Conservation (phyloP, 2,888 invertebrate genomes). For the Parnassius mnemosyne region DNA sequence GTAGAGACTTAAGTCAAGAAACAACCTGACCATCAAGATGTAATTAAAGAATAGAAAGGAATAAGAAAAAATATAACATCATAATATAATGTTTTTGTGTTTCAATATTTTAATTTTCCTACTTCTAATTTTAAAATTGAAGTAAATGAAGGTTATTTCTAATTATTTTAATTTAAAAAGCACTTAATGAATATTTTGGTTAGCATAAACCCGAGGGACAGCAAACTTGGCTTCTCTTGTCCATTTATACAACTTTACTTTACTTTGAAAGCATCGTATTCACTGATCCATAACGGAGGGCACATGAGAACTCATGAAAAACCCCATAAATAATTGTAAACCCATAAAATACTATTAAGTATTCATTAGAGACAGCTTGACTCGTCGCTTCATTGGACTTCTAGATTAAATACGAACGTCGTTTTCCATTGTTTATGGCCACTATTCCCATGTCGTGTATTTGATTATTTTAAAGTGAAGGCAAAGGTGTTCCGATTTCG, state of each 20-base stretch:
- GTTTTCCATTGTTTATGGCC: slow-evolving; percentile 25
- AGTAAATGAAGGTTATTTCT: no score
- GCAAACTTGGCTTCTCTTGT: slow-evolving; percentile 9
- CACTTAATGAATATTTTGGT: neutral
- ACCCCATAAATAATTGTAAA: slow-evolving; percentile 42
- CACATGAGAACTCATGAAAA: slow-evolving; percentile 46
- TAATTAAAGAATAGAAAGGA: no score
- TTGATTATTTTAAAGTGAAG: neutral
- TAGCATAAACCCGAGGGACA: neutral
- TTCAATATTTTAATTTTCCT: no score
- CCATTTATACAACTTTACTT: slow-evolving; percentile 16
- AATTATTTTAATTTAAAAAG: no score
- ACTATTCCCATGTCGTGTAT: slow-evolving; percentile 8
- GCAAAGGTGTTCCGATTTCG: no score
- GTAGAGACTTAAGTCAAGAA: no score
- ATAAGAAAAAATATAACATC: no score
- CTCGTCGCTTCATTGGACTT: slow-evolving; percentile 36
- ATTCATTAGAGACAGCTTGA: slow-evolving; percentile 52
- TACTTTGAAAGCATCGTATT: slow-evolving; percentile 15
- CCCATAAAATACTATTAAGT: slow-evolving; percentile 60
- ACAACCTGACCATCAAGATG: no score
- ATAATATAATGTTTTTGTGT: no score
- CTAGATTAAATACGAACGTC: slow-evolving; percentile 24
- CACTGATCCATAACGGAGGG: slow-evolving; percentile 42
- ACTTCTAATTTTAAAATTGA: no score